Evolutionary conservation across 2,888 invertebrate species (phyloP).

Genomic region (Melangyna quadrimaculata): DNA sequence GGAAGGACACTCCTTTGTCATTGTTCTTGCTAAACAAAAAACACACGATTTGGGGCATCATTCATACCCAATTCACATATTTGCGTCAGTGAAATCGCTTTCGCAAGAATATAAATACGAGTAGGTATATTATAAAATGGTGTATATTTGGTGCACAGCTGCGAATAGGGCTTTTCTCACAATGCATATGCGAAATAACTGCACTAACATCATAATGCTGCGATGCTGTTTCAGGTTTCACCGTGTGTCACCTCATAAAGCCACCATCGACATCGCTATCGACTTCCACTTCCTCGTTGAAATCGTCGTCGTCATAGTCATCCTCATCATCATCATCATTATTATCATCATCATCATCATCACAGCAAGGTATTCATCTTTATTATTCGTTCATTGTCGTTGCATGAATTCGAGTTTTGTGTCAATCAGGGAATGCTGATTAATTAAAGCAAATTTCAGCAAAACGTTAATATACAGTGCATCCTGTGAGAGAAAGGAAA

Average conservation of each 20-base stretch:
- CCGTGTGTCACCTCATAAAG: neutral
- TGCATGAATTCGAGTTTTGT: constrained; percentile 46
- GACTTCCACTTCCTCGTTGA: neutral
- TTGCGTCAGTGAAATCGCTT: neutral
- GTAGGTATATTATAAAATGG: constrained; percentile 17
- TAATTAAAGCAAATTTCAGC: constrained; percentile 67
- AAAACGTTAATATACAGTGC: constrained; percentile 54
- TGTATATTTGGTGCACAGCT: neutral
- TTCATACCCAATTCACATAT: neutral
- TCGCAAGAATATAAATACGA: neutral
- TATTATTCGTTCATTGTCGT: constrained; percentile 36
- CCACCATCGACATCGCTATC: neutral
- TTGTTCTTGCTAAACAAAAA: neutral
- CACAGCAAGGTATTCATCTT: constrained; percentile 8
- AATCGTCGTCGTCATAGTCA: neutral
- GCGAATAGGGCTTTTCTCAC: neutral
- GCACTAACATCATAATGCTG: constrained; percentile 59
- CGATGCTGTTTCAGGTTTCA: neutral
- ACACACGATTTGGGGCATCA: neutral
- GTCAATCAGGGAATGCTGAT: constrained; percentile 65
- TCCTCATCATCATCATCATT: neutral
- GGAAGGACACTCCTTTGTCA: neutral
- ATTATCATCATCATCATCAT: neutral
- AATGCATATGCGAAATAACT: constrained; percentile 60
- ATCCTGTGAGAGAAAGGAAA: constrained; percentile 48